These are phyloP conservation scores for Crenuchus spilurus DNA, from an alignment of 2,797 vertebrate genomes.

Conservation along the genomic window DNA sequence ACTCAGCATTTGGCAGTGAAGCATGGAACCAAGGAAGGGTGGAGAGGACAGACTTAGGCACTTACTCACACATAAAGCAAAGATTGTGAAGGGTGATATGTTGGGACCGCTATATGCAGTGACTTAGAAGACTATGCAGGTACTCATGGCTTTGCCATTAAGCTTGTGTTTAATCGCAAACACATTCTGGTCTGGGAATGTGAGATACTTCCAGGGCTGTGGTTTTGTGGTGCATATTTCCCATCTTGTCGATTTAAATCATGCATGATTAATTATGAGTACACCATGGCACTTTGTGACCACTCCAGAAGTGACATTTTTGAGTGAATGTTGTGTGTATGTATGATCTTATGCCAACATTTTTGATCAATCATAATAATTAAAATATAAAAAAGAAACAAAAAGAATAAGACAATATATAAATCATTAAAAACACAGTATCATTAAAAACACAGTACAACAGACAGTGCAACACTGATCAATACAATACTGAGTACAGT, in stretches of 20 bases:
- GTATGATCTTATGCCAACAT: no score
- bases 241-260: slow-evolving; percentile 13
- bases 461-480: no score
- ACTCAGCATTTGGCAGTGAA: slow-evolving; percentile 53
- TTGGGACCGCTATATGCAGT: slow-evolving; percentile 48
- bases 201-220: slow-evolving; percentile 23
- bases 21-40: slow-evolving; percentile 16
- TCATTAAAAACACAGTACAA: no score
- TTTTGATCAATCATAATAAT: no score
- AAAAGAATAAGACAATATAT: no score
- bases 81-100: slow-evolving; percentile 21
- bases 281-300: not conserved
- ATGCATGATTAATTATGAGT: slow-evolving; percentile 36
- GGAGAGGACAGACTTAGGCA: slow-evolving; percentile 37
- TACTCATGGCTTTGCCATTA: slow-evolving; percentile 57
- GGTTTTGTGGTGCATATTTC: slow-evolving; percentile 11
- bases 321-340: no score
- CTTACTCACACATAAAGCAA: slow-evolving; percentile 45
- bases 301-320: no score
- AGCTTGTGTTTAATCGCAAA: slow-evolving; percentile 58
- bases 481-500: no score
- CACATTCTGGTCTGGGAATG: slow-evolving; percentile 42
- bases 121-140: slow-evolving; percentile 53
- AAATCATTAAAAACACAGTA: no score
- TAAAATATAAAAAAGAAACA: no score